Conservation (phyloP, 2,797 vertebrate species). For the Onychomys leucogaster region DNA sequence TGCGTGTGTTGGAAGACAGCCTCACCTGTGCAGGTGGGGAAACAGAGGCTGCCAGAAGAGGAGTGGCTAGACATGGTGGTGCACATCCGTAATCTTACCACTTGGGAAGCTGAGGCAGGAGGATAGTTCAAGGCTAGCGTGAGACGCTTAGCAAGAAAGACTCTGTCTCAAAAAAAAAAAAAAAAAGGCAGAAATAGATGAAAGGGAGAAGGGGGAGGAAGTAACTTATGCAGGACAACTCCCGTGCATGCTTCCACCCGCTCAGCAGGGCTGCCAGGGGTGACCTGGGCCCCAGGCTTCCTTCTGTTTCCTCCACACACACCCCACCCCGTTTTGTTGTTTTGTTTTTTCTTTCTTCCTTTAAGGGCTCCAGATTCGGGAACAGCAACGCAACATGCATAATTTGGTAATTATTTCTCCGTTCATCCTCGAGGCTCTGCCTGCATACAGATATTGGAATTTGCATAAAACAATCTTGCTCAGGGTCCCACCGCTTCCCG, state of each 20-base stretch:
- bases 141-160: neutral
- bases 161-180: neutral
- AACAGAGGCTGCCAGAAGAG: neutral
- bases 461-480: conserved; percentile 86
- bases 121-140: neutral
- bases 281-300: neutral
- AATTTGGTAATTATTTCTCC: conserved; percentile 88
- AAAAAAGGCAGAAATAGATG: neutral
- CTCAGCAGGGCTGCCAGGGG: neutral
- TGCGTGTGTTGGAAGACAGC: neutral
- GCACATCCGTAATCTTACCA: neutral
- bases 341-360: conserved; percentile 40
- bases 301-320: neutral
- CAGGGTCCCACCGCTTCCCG: conserved; percentile 38
- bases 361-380: conserved; percentile 70
- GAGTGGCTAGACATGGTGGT: neutral
- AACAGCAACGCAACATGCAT: conserved; percentile 84
- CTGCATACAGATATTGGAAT: conserved; percentile 87
- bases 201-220: neutral
- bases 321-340: neutral
- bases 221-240: neutral
- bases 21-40: neutral
- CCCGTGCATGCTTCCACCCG: no score
- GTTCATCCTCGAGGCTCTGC: conserved; percentile 82
- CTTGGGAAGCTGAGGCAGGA: neutral